These are phyloP conservation scores for Eriosoma lanigerum DNA, from an alignment of 1,140 invertebrate species.

Conservation along the genomic window DNA sequence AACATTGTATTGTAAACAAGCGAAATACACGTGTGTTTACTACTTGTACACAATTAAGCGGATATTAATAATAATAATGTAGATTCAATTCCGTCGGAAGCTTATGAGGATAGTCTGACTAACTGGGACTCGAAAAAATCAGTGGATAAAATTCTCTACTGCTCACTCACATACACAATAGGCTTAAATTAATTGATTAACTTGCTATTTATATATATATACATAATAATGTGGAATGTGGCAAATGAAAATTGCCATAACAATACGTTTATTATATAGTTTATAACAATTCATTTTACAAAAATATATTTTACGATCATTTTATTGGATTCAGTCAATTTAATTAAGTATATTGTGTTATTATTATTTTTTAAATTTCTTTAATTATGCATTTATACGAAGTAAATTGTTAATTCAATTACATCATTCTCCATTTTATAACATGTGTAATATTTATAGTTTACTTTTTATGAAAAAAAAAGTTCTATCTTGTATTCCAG, in stretches of 20 bases:
- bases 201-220: no score
- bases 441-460: no score
- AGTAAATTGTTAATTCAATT: no score
- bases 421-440: no score
- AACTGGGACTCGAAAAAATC: background rate
- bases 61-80: conserved; percentile 42
- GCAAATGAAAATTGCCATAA: background rate
- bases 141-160: background rate
- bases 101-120: background rate
- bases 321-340: background rate
- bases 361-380: background rate
- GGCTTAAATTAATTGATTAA: background rate
- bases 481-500: no score
- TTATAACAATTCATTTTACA: background rate
- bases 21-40: background rate
- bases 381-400: no score
- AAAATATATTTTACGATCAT: background rate
- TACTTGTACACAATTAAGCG: conserved; percentile 29
- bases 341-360: no score
- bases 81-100: background rate
- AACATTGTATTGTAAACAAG: background rate
- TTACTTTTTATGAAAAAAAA: no score
- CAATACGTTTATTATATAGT: background rate
- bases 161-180: background rate
- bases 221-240: background rate